Evolutionary conservation across 1,140 invertebrate genomes (phyloP).

Genomic region (Chionoecetes opilio): DNA sequence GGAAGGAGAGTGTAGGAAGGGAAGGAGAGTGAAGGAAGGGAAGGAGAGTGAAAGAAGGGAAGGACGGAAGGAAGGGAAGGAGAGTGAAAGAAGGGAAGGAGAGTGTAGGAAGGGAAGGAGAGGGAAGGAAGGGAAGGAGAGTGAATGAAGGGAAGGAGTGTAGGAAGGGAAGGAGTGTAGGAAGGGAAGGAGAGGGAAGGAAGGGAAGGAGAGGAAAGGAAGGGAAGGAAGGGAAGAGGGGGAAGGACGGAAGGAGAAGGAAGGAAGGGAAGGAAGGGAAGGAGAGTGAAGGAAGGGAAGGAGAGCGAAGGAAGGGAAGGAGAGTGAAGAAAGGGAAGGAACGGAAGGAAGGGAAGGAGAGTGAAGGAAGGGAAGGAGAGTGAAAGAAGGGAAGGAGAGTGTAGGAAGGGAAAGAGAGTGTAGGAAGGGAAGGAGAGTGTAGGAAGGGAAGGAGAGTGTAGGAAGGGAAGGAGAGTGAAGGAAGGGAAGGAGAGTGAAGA

Average conservation of each 20-base stretch:
- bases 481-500: not conserved
- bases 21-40: not conserved
- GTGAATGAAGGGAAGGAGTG: not conserved
- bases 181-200: not conserved
- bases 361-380: not conserved
- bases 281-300: not conserved
- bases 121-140: not conserved
- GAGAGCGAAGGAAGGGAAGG: not conserved
- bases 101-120: not conserved
- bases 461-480: not conserved
- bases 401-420: not conserved
- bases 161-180: not conserved
- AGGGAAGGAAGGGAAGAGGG: not conserved
- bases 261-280: not conserved
- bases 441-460: not conserved
- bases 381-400: not conserved
- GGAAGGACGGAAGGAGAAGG: not conserved
- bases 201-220: not conserved
- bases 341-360: not conserved
- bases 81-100: too few relatives aligned
- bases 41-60: not conserved
- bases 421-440: not conserved
- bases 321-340: not conserved
- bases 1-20: too few relatives aligned
- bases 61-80: too few relatives aligned